These are phyloP conservation scores for Sigmodon hispidus DNA, from an alignment of 2,113 vertebrate species.

Conservation along the genomic window DNA sequence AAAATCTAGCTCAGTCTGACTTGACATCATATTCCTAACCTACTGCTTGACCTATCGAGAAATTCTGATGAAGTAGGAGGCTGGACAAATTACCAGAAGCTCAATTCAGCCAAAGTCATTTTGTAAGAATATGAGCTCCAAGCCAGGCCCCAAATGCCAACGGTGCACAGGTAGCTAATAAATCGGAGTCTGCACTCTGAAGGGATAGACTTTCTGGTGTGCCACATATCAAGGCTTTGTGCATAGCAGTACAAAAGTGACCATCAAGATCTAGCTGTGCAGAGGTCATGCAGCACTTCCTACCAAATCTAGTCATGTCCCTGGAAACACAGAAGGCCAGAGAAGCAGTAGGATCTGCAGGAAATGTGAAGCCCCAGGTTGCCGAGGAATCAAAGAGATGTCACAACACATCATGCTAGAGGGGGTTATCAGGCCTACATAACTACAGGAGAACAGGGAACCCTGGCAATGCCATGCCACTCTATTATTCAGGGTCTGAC, in stretches of 20 bases:
- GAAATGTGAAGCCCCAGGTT: not conserved
- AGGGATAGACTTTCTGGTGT: not conserved
- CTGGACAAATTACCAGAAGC: not conserved
- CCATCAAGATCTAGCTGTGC: not conserved
- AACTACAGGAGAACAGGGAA: not conserved
- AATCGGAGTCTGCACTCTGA: not conserved
- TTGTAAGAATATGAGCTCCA: not conserved
- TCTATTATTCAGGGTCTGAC: conserved; percentile 58
- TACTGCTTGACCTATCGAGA: not conserved
- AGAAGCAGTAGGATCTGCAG: not conserved
- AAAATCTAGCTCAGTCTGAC: not conserved
- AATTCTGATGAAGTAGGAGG: not conserved
- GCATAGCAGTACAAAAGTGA: not conserved
- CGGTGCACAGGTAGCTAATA: not conserved
- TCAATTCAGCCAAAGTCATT: not conserved
- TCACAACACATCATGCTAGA: not conserved
- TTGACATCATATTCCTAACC: not conserved
- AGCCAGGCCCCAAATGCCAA: not conserved
- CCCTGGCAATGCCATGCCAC: not conserved
- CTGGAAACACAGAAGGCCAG: not conserved
- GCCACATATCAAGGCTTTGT: not conserved
- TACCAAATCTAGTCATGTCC: not conserved
- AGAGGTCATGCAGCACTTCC: not conserved
- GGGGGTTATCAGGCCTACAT: not conserved
- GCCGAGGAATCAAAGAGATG: not conserved